These are phyloP conservation scores for Percopsis transmontana DNA, from an alignment of 2,113 vertebrate genomes.

Conservation along the genomic window DNA sequence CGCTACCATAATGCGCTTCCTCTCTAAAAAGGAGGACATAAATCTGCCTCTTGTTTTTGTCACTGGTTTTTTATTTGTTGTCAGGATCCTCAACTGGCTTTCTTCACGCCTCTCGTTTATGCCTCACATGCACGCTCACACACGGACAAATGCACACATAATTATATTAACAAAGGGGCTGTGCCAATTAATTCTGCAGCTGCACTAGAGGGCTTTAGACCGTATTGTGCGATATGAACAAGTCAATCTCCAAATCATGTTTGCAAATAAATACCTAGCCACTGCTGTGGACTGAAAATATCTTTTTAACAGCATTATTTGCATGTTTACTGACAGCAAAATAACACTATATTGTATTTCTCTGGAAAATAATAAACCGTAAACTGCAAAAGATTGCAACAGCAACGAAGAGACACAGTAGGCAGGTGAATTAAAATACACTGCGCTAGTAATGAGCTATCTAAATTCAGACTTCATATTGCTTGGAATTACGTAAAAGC, in stretches of 20 bases:
- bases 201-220: conserved; percentile 11
- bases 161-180: conserved; percentile 30
- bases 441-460: conserved; percentile 65
- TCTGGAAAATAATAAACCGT: conserved; percentile 56
- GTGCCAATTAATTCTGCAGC: conserved; percentile 42
- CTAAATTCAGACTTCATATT: conserved; percentile 77
- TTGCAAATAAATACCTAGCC: neutral
- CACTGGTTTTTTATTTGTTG: conserved; percentile 63
- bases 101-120: conserved; percentile 42
- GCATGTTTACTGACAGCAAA: conserved; percentile 30
- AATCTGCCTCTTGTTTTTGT: conserved; percentile 59
- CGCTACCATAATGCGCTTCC: conserved; percentile 59
- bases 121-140: conserved; percentile 13
- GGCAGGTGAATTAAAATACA: conserved; percentile 71
- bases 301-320: conserved; percentile 25
- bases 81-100: conserved; percentile 46
- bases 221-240: neutral
- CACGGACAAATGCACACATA: conserved; percentile 7
- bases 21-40: conserved; percentile 51
- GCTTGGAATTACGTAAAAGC: conserved; percentile 71
- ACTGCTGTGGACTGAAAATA: conserved; percentile 1
- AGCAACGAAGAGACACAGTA: conserved; percentile 52
- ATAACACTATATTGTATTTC: conserved; percentile 24
- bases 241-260: conserved; percentile 6
- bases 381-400: conserved; percentile 47